Evolutionary conservation across 2,888 invertebrate genomes (phyloP), one percentile per base, ranked within the genome.

Genomic region (Artemia sinica): DNA sequence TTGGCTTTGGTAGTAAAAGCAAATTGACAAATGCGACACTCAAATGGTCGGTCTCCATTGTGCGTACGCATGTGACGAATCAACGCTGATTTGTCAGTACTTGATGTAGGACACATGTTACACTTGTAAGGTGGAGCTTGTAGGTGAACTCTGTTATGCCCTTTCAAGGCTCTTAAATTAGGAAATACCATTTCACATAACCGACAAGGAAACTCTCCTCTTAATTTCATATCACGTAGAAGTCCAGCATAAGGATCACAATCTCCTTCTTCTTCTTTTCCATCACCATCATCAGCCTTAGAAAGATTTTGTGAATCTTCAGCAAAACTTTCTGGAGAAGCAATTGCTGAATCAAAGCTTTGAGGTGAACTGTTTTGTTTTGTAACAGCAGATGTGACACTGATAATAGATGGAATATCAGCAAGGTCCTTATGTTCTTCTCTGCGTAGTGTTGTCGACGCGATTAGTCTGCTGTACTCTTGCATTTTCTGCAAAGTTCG

Each of bases 1-100:
- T 96, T 95, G 1, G 95, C 94, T 80, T 95, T 94, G 0, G 95
- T 95, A 49, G 95, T 95, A 78, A 96, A 96, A 4, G 94, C 93
- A 76, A 91, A 94, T 75, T 91, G 91, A 78, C 96, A 96, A n/a
- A 94, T 83, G 0, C 88, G 86, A 76, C 95, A 96, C 77, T 93
- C 91, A 76, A 91, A 95, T 0, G 95, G 95, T 12, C 94, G 83
- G 75, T 95, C 94, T 0, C 95, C 95, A 76, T 93, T 95, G 79
- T 95, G 95, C 0, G 91, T 91, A 65, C 94, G 83, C 84, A 95
- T 87, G 76, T 95, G 95, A 28, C 93, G 85, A 10, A 91, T 87
- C 67, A 96, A 79, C 4, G 93, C 91, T 28, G 91, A 89, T 78
- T 94, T 94, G 76, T 95, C 95, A 58, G 88, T 82, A 72, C 89